Evolutionary conservation across 2,797 vertebrate genomes (phyloP), one percentile per base, ranked within the genome.

Genomic region (Gambelia wislizenii): DNA sequence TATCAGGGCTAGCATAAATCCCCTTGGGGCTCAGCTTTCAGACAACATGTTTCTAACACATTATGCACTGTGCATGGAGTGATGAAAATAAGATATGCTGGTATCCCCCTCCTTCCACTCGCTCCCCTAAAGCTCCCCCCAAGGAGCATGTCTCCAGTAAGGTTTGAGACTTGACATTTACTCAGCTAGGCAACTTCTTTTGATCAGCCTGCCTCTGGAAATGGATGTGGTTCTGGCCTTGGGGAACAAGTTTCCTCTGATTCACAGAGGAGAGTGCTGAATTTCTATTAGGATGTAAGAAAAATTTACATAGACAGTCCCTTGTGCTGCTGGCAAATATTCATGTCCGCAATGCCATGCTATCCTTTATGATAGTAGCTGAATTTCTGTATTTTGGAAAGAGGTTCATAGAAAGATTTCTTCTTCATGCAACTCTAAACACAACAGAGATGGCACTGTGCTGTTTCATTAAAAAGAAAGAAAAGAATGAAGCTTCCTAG

Each of bases 191-290:
- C 47, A 69, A 6, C 25, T 84, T 30, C 87, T 91, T 92, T 42
- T 87, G 84, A 90, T 84, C 75, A 91, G 16, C 25, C 89, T 85
- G 78, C 54, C 13, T 87, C 14, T 93, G 64, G 22, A 91, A 87
- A 12, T 1, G 9, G 75, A 89, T 4, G n/a, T 52, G 89, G 54
- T 1, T 42, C 2, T 77, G n/a, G 1, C 30, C 91, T 54, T 89
- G 39, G 70, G 93, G 39, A 64, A 54, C 12, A 13, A 91, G 64
- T 0, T 64, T 9, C 36, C 85, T 33, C 42, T 77, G 10, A 5
- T 88, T 91, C 83, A 85, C 25, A 69, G 39, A 80, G 18, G 49
- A 36, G 69, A 89, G 69, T 14, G 25, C 67, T 74, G 77, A 89
- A 75, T 74, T 72, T 85, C 52, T 80, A 70, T 80, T 61, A 80